Evolutionary conservation across 1,140 invertebrate species (phyloP).

Genomic region (Drosophila navojoa): DNA sequence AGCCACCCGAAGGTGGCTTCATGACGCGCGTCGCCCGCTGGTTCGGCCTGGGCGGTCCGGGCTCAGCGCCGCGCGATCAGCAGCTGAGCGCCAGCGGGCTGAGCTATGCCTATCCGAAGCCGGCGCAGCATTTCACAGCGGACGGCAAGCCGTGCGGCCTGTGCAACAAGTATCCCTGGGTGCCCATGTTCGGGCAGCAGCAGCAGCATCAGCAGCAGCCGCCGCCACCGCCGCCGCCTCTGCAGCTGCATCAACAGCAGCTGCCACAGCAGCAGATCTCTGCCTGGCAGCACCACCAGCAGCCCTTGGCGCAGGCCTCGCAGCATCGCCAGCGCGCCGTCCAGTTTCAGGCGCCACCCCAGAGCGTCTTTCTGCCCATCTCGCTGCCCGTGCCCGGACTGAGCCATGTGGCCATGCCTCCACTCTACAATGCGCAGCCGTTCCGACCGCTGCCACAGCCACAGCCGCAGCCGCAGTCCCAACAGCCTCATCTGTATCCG

Average conservation of each 20-base stretch:
- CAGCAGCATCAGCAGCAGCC: slow-evolving; percentile 49
- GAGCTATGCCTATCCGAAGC: slow-evolving; percentile 70
- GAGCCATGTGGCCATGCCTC: slow-evolving; percentile 85
- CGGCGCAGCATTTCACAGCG: slow-evolving; percentile 64
- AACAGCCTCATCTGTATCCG: slow-evolving; percentile 35
- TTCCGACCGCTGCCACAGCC: slow-evolving; percentile 79
- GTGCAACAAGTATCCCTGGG: slow-evolving; percentile 91
- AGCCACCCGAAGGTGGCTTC: slow-evolving; percentile 51
- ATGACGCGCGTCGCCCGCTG: slow-evolving; percentile 79
- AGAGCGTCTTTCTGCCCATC: slow-evolving; percentile 74
- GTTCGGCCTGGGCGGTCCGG: slow-evolving; percentile 73
- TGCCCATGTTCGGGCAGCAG: slow-evolving; percentile 86
- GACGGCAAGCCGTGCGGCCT: slow-evolving; percentile 86
- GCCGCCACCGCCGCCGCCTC: slow-evolving; percentile 6
- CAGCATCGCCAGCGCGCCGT: slow-evolving; percentile 73
- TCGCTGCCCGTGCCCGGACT: slow-evolving; percentile 85
- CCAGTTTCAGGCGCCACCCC: slow-evolving; percentile 54
- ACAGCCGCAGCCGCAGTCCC: slow-evolving; percentile 34
- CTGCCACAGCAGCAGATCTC: slow-evolving; percentile 50
- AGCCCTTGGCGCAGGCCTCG: slow-evolving; percentile 57
- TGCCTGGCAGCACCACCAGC: slow-evolving; percentile 75
- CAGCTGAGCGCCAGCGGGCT: slow-evolving; percentile 45
- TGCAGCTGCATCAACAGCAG: slow-evolving; percentile 24
- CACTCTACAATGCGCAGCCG: slow-evolving; percentile 86
- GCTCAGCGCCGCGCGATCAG: slow-evolving; percentile 48